phyloP scores from a whole-genome alignment of 2,113 vertebrate genomes.

The Enhydra lutris region DNA sequence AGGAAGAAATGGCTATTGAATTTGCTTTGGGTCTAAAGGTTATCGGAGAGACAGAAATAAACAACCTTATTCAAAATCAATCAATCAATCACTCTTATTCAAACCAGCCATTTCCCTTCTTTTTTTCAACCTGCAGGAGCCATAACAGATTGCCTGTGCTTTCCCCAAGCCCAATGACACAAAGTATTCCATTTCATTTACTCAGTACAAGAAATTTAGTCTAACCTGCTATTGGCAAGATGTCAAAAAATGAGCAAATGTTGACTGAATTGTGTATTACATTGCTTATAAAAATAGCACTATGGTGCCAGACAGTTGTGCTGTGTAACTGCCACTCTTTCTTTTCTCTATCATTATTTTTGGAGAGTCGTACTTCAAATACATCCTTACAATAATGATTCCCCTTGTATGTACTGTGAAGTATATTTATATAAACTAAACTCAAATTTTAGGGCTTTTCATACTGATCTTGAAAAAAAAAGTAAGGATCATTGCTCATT shows the following conservation, averaged over 20 bases:
- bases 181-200: neutral
- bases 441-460: neutral
- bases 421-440: neutral
- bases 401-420: neutral
- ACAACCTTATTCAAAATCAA: neutral
- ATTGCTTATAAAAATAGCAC: conserved; percentile 41
- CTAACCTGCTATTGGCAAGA: conserved; percentile 36
- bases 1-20: neutral
- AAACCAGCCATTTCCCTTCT: neutral
- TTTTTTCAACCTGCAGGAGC: neutral
- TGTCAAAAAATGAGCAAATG: conserved; percentile 43
- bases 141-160: neutral
- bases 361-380: neutral
- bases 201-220: neutral
- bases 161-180: neutral
- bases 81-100: neutral
- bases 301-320: conserved; percentile 17
- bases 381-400: neutral
- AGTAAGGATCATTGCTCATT: conserved; percentile 41
- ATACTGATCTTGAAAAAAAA: conserved; percentile 16
- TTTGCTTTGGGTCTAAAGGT: neutral
- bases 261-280: conserved; percentile 35
- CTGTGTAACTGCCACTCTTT: conserved; percentile 23
- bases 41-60: neutral
- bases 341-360: conserved; percentile 25